These are phyloP conservation scores for Champsocephalus gunnari DNA, from an alignment of 2,797 vertebrate genomes.

Conservation along the genomic window DNA sequence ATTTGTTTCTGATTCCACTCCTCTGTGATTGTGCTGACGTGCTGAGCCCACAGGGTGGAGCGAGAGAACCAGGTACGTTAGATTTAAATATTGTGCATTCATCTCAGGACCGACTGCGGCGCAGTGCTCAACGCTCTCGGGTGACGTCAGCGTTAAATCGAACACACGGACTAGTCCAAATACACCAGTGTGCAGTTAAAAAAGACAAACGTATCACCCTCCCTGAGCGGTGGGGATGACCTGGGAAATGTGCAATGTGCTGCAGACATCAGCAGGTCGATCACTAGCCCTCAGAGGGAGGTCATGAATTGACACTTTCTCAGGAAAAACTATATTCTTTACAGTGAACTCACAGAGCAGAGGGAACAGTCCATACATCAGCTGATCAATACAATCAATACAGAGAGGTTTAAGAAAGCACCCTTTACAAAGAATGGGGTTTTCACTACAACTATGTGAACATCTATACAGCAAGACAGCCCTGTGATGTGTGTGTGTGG, in stretches of 20 bases:
- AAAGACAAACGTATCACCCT: constrained; percentile 14
- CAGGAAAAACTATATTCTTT: constrained; percentile 6
- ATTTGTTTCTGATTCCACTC: constrained; percentile 9
- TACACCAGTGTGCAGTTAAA: constrained; percentile 30
- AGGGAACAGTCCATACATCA: constrained; percentile 10
- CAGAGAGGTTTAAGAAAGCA: constrained; percentile 11
- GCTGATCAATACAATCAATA: constrained; percentile 26
- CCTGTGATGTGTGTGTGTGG: not conserved
- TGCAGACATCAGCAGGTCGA: constrained; percentile 48
- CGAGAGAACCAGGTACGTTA: constrained; percentile 80
- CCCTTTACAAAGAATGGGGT: not conserved
- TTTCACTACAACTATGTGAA: constrained; percentile 2
- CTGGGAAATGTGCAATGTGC: constrained; percentile 60
- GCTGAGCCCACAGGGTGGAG: constrained; percentile 81
- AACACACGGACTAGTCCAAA: constrained; percentile 55
- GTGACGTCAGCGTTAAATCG: constrained; percentile 82
- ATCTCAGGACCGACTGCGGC: constrained; percentile 88
- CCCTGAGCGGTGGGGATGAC: constrained; percentile 54
- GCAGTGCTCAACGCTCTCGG: constrained; percentile 70
- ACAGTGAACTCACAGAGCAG: constrained; percentile 7
- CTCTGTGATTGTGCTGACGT: constrained; percentile 67
- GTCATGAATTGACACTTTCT: constrained; percentile 31
- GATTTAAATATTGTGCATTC: constrained; percentile 88
- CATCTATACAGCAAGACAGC: not conserved
- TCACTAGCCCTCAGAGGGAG: constrained; percentile 30